A percentile compares a stretch with the other conserved stretches of the same genome.
phyloP scores from a whole-genome alignment of 2,113 vertebrate genomes.

The Lipophrys pholis region DNA sequence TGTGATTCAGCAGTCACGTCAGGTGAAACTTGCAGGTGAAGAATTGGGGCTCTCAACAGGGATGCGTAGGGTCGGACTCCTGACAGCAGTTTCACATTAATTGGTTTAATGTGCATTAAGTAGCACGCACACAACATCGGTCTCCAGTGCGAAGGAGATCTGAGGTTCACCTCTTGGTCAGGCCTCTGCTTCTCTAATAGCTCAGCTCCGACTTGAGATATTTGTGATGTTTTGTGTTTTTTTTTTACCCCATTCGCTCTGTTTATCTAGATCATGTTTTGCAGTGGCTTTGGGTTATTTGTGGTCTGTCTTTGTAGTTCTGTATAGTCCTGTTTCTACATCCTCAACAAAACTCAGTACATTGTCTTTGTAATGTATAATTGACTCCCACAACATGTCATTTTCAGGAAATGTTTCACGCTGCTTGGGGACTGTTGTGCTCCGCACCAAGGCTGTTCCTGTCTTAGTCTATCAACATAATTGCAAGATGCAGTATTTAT shows the following conservation, averaged over 20 bases:
- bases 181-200: conserved; percentile 23
- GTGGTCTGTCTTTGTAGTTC: conserved; percentile 27
- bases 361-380: conserved; percentile 32
- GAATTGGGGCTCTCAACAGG: conserved; percentile 3
- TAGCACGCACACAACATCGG: background rate
- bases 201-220: conserved; percentile 31
- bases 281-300: conserved; percentile 61
- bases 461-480: conserved; percentile 34
- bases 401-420: conserved; percentile 49
- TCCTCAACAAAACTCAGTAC: conserved; percentile 19
- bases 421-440: conserved; percentile 49
- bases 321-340: conserved; percentile 18
- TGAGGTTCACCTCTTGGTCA: conserved; percentile 23
- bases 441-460: conserved; percentile 27
- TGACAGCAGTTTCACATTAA: conserved; percentile 10
- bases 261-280: conserved; percentile 45
- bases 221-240: conserved; percentile 13
- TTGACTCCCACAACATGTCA: conserved; percentile 43
- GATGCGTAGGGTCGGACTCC: conserved; percentile 7
- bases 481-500: conserved; percentile 24
- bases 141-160: conserved; percentile 10
- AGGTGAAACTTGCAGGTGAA: conserved; percentile 8
- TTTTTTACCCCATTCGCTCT: conserved; percentile 7
- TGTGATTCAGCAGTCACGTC: conserved; percentile 15
- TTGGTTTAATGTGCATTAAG: conserved; percentile 7